phyloP scores from a whole-genome alignment of 2,888 invertebrate genomes.

The Cerastis leucographa region DNA sequence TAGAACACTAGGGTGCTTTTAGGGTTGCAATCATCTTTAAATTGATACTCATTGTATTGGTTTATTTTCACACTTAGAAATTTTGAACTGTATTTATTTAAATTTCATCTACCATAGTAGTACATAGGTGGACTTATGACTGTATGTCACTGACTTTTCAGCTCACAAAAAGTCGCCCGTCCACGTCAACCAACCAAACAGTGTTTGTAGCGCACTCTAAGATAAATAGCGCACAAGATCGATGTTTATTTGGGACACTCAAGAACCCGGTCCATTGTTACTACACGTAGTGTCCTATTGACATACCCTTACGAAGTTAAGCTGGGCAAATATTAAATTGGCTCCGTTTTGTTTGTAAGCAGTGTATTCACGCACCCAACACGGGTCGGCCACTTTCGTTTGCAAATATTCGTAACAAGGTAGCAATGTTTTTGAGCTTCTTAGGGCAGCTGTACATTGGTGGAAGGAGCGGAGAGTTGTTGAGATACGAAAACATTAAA shows the following conservation, averaged over 20 bases:
- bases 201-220: slow-evolving; percentile 76
- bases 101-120: background rate
- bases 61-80: too few species aligned
- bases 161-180: slow-evolving; percentile 50
- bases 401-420: slow-evolving; percentile 61
- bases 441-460: slow-evolving; percentile 9
- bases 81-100: too few species aligned
- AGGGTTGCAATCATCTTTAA: too few species aligned
- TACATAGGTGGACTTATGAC: background rate
- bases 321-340: slow-evolving; percentile 83
- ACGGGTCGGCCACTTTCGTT: slow-evolving; percentile 59
- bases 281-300: slow-evolving; percentile 75
- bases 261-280: slow-evolving; percentile 77
- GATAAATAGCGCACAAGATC: slow-evolving; percentile 83
- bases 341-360: slow-evolving; percentile 72
- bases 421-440: slow-evolving; percentile 58
- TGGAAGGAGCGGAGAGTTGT: background rate
- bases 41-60: too few species aligned
- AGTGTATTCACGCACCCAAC: slow-evolving; percentile 57
- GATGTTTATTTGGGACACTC: slow-evolving; percentile 85
- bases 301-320: slow-evolving; percentile 79
- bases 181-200: slow-evolving; percentile 61
- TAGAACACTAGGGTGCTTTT: background rate
- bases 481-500: background rate
- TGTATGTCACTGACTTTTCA: background rate